Base-by-base conservation (phyloP, 2,113 vertebrate species). In the Mola mola region DNA sequence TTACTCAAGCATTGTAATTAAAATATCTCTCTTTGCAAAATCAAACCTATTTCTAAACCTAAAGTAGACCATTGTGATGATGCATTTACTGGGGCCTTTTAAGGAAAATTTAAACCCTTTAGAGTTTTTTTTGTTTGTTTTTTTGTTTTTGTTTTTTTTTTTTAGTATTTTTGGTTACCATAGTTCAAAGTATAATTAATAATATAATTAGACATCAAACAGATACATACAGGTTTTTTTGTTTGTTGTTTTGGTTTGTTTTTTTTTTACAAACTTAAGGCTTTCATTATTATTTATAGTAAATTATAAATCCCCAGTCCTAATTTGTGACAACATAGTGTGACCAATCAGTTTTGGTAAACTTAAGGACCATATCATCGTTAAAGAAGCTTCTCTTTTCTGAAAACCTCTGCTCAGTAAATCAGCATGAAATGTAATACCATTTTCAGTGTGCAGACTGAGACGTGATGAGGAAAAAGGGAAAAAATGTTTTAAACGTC, bases 361-460 rank as follows among this genome's bases (percentile, higher is more conserved):
- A 87, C 67, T 84, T 91, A 89, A 92, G 85, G 66, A 85, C 59
- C 90, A 91, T 92, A 87, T 91, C 90, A 87, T 86, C 40, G 78
- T 74, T 61, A 64, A 51, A 73, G 72, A 62, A 81, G 43, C 84
- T 75, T 78, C 66, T 84, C 81, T 72, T 85, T 88, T 79, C 75
- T 82, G 43, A 29, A 58, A 75, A 67, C 64, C 82, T 82, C 72
- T 82, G 82, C 86, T 83, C 68, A 44, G 63, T 89, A 93, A 93
- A 91, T 89, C 89, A 82, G 89, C 92, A 93, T 93, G 92, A 93
- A 92, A 90, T 93, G 90, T 93, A 93, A 93, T 92, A 68, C 92
- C 84, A 90, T 93, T 93, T 91, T 82, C 84, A 49, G 83, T 62
- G 75, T 78, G 84, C 63, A 66, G 66, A 66, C 53, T 31, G 12